Evolutionary conservation across 1,140 invertebrate genomes (phyloP), one percentile per base, ranked within the genome.

Genomic region (Penaeus vannamei): DNA sequence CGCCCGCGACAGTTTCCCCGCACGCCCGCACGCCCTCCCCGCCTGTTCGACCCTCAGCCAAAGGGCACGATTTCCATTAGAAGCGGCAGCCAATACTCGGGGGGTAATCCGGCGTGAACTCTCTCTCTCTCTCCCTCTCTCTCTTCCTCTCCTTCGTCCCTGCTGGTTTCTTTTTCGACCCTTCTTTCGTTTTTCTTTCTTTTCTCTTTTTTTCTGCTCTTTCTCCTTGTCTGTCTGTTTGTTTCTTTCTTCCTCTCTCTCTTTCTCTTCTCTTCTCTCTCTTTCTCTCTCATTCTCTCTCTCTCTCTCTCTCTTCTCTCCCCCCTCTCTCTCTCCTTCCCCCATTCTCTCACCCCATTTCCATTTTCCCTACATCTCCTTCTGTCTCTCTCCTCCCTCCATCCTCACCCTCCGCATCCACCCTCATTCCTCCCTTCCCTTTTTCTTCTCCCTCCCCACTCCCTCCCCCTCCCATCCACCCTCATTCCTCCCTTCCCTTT

Each of bases 351-450:
- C 36, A 23, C 53, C 19, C 3, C 64, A 2, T 20, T 10, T 62
- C 19, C 29, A 1, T 84, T 3, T 29, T 22, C 2, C 10, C 64
- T 60, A 64, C 60, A 26, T 60, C 64, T n/a, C 32, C 82, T 84
- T 3, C 32, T n/a, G 64, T 60, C 64, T 46, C 64, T 60, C 64
- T 60, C 64, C 59, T 84, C 82, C 60, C 84, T 76, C 69, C 23
- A 69, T 85, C 84, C 72, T 26, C 53, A 23, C 32, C 32, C 23
- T 8, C 17, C 60, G 12, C 60, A n/a, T 12, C 22, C 17, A 64
- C 60, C 64, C 60, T 84, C 59, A 62, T 53, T 83, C 81, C 61
- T 53, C 61, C 81, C 61, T 53, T 83, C 81, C 61, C 81, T 61
- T 53, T 83, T 53, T 79, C 76, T 77, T 26, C 32, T 26, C 32